Percentiles rank a stretch among this genome's conserved stretches.
Evolutionary conservation across 2,888 invertebrate genomes (phyloP).

Genomic region (Sminthurinus aureus): DNA sequence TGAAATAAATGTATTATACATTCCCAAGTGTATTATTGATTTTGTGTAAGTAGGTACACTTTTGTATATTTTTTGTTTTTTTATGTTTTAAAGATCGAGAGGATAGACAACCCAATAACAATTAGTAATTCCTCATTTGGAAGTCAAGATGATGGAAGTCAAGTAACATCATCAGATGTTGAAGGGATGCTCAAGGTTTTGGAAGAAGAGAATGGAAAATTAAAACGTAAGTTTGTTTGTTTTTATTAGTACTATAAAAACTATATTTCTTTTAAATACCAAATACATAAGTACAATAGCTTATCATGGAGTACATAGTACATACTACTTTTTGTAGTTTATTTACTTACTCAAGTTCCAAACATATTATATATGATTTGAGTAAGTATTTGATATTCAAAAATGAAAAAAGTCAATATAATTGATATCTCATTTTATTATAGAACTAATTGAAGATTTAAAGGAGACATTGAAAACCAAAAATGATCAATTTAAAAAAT

Average conservation of each 20-base stretch:
- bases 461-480: not conserved
- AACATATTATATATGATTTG: not conserved
- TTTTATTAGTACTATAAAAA: no score
- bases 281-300: no score
- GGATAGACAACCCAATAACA: not conserved
- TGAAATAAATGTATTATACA: not conserved
- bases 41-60: not conserved
- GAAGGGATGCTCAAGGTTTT: not conserved
- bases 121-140: not conserved
- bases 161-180: not conserved
- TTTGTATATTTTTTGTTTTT: not conserved
- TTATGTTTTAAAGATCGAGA: not conserved
- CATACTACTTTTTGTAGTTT: no score
- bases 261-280: no score
- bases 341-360: no score
- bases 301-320: no score
- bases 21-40: not conserved
- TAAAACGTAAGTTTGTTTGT: not conserved
- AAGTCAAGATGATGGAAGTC: constrained; percentile 2
- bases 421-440: not conserved
- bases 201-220: not conserved
- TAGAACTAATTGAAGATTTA: not conserved
- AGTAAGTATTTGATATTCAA: not conserved
- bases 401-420: not conserved
- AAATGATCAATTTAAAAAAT: not conserved